These are phyloP conservation scores for Myoxocephalus aenaeus DNA, from an alignment of 2,797 vertebrate species.

Conservation along the genomic window DNA sequence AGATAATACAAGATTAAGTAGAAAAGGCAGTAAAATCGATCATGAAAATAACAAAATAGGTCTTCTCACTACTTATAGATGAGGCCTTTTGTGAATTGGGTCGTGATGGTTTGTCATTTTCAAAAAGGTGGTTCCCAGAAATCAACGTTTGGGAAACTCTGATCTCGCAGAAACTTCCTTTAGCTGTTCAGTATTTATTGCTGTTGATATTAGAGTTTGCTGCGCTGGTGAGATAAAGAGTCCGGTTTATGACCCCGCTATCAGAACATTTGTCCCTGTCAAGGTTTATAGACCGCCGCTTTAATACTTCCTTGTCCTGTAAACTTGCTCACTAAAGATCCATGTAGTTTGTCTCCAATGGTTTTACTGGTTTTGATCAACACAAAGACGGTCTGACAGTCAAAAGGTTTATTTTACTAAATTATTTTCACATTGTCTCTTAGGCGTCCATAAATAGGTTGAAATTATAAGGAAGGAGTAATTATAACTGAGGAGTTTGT, in stretches of 20 bases:
- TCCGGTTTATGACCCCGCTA: background rate
- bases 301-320: background rate
- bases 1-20: background rate
- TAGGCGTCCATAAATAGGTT: too few relatives aligned
- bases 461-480: too few relatives aligned
- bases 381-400: background rate
- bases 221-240: background rate
- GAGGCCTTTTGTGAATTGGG: too few relatives aligned
- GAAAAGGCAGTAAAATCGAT: background rate
- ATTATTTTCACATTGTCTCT: background rate
- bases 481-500: too few relatives aligned
- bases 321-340: background rate
- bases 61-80: too few relatives aligned
- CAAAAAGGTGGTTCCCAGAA: background rate
- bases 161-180: background rate
- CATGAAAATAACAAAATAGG: too few relatives aligned
- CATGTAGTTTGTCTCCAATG: background rate
- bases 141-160: background rate
- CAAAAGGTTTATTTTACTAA: background rate
- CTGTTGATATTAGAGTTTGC: background rate
- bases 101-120: too few relatives aligned
- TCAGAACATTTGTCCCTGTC: background rate
- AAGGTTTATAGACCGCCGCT: background rate
- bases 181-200: constrained; percentile 34
- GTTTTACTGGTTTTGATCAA: background rate